Evolutionary conservation across 2,113 vertebrate genomes (phyloP), one percentile per base, ranked within the genome.

Genomic region (Eptesicus fuscus): DNA sequence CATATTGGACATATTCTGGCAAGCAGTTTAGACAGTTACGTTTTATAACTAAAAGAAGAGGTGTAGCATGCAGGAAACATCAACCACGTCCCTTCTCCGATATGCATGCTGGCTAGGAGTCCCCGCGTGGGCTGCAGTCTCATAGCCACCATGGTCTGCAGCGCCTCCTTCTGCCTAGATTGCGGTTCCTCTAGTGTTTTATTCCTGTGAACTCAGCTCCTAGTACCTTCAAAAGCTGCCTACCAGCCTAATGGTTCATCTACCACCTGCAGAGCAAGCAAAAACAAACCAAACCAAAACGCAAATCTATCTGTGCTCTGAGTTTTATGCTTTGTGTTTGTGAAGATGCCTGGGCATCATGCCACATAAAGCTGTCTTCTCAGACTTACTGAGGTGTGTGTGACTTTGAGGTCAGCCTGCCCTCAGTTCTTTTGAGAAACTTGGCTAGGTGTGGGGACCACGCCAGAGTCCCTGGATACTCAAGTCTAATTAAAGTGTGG

Each of bases 11-110:
- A 59, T 23, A 32, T 70, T 30, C 49, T 40, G 42, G 40, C 16
- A 44, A 67, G 35, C 22, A n/a, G 11, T 13, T 22, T 63, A 65
- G 61, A 83, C 4, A 22, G 9, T 16, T 51, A 9, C 37, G 16
- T 47, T 86, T 90, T 23, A n/a, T n/a, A n/a, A n/a, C n/a, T n/a
- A n/a, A n/a, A n/a, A 49, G 65, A 56, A 37, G 74, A 37, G 70
- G 49, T 65, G 12, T 22, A 37, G 13, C 1, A 1, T 8, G 5
- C 13, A 44, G 23, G 30, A 88, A 47, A 17, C 40, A 65, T 13
- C 2, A 11, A 28, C 44, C 42, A 63, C 9, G 9, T 77, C 90
- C 35, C 20, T 65, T 44, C 67, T 10, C 20, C 25, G 49, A 18
- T 1, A 17, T 25, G 28, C n/a, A 40, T 2, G 37, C 47, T 80